Conservation (phyloP, 2,797 vertebrate genomes). For the Morelia viridis region DNA sequence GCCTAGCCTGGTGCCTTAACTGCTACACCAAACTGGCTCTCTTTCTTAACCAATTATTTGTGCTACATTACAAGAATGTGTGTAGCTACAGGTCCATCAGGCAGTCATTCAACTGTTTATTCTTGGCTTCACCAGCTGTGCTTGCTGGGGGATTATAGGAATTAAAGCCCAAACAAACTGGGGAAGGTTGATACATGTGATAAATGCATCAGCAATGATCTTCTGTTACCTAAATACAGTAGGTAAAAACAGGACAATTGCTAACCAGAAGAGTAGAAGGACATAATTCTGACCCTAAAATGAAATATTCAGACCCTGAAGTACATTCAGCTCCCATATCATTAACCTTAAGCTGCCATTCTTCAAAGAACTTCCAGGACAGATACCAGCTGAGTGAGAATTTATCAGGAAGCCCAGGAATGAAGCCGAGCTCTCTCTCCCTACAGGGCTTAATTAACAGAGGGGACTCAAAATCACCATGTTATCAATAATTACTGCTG, state of each 20-base stretch:
- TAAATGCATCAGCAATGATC: not conserved
- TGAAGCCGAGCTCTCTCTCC: not conserved
- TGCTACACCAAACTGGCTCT: not conserved
- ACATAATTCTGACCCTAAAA: not conserved
- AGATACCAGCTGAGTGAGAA: not conserved
- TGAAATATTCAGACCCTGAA: not conserved
- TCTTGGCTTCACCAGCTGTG: not conserved
- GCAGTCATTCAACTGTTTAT: not conserved
- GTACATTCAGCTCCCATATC: not conserved
- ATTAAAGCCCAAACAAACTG: not conserved
- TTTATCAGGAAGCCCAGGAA: not conserved
- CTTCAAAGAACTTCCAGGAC: not conserved
- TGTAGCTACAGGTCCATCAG: not conserved
- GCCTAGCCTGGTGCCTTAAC: not conserved
- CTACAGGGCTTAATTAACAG: not conserved
- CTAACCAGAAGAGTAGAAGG: not conserved
- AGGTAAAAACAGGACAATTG: not conserved
- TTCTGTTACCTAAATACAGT: not conserved
- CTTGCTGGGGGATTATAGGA: not conserved
- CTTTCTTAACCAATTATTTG: not conserved
- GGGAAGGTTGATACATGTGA: not conserved
- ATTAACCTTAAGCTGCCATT: not conserved
- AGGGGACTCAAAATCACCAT: not conserved
- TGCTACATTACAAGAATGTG: not conserved
- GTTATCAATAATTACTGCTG: not conserved